Evolutionary conservation across 2,113 vertebrate species (phyloP), one percentile per base, ranked within the genome.

Genomic region (Caracal caracal): DNA sequence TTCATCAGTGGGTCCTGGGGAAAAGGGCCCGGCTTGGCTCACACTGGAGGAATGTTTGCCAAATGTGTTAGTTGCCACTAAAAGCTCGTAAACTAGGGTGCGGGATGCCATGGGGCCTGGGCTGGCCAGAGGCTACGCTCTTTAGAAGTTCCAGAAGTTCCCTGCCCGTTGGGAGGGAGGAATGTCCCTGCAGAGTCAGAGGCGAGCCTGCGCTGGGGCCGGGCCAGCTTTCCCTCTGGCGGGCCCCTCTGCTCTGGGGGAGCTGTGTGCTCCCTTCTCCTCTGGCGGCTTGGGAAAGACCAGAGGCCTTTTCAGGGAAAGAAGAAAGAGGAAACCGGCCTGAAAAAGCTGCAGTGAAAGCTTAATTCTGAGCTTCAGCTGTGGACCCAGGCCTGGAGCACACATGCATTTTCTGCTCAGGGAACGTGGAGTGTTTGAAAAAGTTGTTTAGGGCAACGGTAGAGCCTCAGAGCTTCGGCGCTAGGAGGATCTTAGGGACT

Each of bases 251-350:
- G 93, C 94, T 97, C 79, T 56, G 56, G 90, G 89, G 88, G 78
- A 97, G 92, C 91, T 66, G 40, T 66, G 79, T 90, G 93, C 88
- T 98, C 93, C 85, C 80, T 97, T 96, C 89, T 68, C 88, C 94
- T 84, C 87, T 40, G 8, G 78, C 76, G 95, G 92, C 96, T 94
- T 92, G 91, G 97, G 96, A 93, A 93, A 96, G 95, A 90, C 87
- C 92, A 90, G 97, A 94, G 97, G 94, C 96, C 96, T 95, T 92
- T 96, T 98, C 96, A 90, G 97, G 97, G 98, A 93, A 61, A 82
- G 90, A 78, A 94, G 86, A 59, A 68, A 79, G 70, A 92, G 82
- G 56, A 97, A 76, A 81, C 47, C 51, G 84, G 79, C 86, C 86
- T 61, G 68, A 84, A 61, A 83, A 51, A 24, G 51, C 85, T 28